A percentile compares a stretch with the other conserved stretches of the same genome.
phyloP scores from a whole-genome alignment of 2,888 invertebrate species.

The Empis livida region DNA sequence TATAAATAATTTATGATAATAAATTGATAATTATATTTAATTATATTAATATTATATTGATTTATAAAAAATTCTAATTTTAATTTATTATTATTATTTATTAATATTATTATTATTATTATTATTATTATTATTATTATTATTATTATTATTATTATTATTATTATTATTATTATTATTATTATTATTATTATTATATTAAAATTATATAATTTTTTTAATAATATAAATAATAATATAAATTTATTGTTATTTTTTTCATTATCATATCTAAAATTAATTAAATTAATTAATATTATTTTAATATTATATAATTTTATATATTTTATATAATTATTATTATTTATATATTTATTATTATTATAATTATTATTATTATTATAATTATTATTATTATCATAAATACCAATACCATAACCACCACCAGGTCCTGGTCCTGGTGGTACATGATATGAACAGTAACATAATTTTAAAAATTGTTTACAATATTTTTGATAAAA shows the following conservation, averaged over 20 bases:
- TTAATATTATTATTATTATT: neutral
- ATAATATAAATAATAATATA: too few species aligned
- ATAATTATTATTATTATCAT: neutral
- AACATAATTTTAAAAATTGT: constrained; percentile 7
- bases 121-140: too few species aligned
- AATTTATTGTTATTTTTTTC: too few species aligned
- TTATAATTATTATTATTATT: neutral
- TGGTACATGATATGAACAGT: constrained; percentile 10
- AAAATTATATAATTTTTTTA: too few species aligned
- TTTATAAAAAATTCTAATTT: neutral
- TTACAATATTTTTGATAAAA: constrained; percentile 6
- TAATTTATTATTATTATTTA: neutral
- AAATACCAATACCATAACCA: neutral
- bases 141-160: too few species aligned
- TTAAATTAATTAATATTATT: neutral
- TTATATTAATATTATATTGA: neutral
- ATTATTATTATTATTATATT: too few species aligned
- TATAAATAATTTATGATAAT: too few species aligned
- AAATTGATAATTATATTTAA: neutral
- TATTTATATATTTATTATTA: neutral
- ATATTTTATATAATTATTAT: neutral
- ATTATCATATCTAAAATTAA: too few species aligned
- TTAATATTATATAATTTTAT: neutral
- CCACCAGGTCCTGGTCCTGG: neutral
- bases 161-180: too few species aligned